Conservation (phyloP, 2,113 vertebrate species). For the Labeo rohita region DNA sequence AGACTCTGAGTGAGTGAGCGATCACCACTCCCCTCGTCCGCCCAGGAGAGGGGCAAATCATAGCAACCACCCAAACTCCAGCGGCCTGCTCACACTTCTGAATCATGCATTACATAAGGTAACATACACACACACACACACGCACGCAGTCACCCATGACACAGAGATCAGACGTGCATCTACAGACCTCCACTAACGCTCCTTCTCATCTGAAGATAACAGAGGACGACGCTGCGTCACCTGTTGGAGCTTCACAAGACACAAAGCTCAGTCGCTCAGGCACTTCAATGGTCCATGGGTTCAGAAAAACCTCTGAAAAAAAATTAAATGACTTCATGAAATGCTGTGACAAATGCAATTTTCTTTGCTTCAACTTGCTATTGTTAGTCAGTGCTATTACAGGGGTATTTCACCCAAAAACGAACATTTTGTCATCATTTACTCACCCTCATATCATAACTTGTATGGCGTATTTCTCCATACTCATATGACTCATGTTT, state of each 20-base stretch:
- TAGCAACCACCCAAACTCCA: conserved; percentile 32
- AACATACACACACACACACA: conserved; percentile 25
- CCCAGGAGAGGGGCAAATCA: conserved; percentile 64
- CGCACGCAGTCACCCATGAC: conserved; percentile 37
- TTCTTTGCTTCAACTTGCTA: neutral
- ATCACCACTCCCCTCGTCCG: conserved; percentile 59
- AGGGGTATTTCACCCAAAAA: neutral
- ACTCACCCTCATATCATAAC: neutral
- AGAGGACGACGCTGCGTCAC: neutral
- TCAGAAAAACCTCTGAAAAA: neutral
- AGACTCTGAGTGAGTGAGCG: conserved; percentile 57
- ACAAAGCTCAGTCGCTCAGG: neutral
- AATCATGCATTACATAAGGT: conserved; percentile 60
- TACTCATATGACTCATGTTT: neutral
- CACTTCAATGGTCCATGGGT: neutral
- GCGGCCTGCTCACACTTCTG: conserved; percentile 48
- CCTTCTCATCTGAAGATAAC: neutral
- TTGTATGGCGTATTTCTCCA: neutral
- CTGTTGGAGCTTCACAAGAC: neutral
- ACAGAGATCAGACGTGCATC: neutral
- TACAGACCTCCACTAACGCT: neutral
- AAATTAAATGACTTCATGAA: neutral
- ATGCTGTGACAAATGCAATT: neutral
- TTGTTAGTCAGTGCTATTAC: neutral
- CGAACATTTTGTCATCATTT: neutral